A percentile compares a stretch with the other conserved stretches of the same genome.
phyloP scores from a whole-genome alignment of 2,888 invertebrate species.

The Sinopyrophorus schimmeli region DNA sequence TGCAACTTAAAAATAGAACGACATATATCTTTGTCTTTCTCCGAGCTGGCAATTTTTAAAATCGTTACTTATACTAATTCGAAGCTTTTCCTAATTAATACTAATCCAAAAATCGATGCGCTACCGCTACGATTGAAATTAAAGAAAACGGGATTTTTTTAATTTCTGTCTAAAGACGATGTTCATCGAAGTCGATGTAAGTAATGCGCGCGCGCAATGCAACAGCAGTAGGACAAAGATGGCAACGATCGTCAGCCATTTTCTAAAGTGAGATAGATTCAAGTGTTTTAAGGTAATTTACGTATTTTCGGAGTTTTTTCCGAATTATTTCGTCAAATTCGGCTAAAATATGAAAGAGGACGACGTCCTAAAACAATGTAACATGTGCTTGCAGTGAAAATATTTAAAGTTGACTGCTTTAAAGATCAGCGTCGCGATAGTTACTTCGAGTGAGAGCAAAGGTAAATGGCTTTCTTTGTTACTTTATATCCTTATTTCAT shows the following conservation, averaged over 20 bases:
- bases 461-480: constrained; percentile 57
- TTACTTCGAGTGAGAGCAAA: constrained; percentile 49
- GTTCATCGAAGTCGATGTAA: constrained; percentile 19
- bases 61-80: background rate
- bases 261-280: constrained; percentile 58
- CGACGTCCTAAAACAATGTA: background rate
- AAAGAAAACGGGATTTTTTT: too few species aligned
- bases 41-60: background rate
- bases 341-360: background rate
- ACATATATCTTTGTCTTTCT: background rate
- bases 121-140: too few species aligned
- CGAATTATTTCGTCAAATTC: constrained; percentile 12
- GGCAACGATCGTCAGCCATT: constrained; percentile 57
- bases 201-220: constrained; percentile 28
- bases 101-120: too few species aligned
- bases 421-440: constrained; percentile 42
- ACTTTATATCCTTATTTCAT: constrained; percentile 55
- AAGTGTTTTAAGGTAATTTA: constrained; percentile 54
- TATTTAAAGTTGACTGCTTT: constrained; percentile 16
- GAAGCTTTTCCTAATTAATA: too few species aligned
- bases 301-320: constrained; percentile 44
- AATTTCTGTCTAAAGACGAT: constrained; percentile 1
- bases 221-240: constrained; percentile 53
- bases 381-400: constrained; percentile 14
- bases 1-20: too few species aligned